Base-by-base conservation (phyloP, 2,888 invertebrate genomes). In the Troides helena region DNA sequence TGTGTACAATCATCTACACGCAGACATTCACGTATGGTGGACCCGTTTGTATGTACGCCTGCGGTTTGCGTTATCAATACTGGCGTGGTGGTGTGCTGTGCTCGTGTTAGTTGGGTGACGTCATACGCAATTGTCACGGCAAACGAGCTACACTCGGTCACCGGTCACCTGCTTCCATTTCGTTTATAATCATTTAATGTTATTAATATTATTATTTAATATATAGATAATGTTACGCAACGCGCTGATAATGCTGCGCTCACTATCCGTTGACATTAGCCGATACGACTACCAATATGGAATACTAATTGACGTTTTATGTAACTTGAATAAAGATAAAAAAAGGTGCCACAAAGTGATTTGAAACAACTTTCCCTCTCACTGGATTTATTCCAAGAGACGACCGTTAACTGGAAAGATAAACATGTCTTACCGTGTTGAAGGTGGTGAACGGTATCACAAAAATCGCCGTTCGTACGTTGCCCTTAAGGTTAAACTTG, bases 111-210 rank as follows among this genome's bases (percentile, higher is more conserved):
- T 50, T 72, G 73, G 80, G 72, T 92, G 91, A 92, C 92, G 92
- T 92, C 91, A 92, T 80, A 76, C 81, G 73, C 80, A 85, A 90
- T 91, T 92, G 91, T 90, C 90, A 89, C 80, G 89, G 90, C 86
- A 89, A 89, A 88, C 90, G 83, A 88, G 86, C 78, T 80, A 74
- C 81, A 85, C 81, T 86, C 82, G 82, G 84, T 84, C 85, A 84
- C 83, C 81, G 81, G 79, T 77, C 77, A 77, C 76, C 76, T 74
- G 75, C 73, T 76, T 76, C 73, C 72, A 70, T 81, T 82, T 75
- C 78, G 78, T 74, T 72, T 80, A 43, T 75, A 78, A 81, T 71
- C 67, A 70, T 78, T 75, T 75, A 74, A 74, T 76, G 77, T 36
- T 18, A 67, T 25, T 50, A 63, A 50, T 46, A 63, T 62, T 21